A percentile compares a stretch with the other conserved stretches of the same genome.
Conservation (phyloP, 2,888 invertebrate genomes). For the Agrochola litura region DNA sequence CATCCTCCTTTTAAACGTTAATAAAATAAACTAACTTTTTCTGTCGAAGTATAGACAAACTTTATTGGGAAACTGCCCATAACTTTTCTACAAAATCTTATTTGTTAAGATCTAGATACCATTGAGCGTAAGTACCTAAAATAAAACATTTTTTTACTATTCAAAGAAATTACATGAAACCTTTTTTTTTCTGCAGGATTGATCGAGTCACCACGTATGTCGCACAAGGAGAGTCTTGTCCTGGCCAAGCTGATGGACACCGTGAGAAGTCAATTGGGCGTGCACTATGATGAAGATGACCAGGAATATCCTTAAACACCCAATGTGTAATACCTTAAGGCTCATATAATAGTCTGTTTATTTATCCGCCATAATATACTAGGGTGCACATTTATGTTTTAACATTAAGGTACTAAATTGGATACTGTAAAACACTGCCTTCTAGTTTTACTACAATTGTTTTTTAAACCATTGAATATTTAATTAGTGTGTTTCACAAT, state of each 20-base stretch:
- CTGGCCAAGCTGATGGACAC: slow-evolving; percentile 93
- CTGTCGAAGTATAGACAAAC: background rate
- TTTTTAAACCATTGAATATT: background rate
- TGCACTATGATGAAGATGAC: slow-evolving; percentile 90
- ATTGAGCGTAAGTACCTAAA: background rate
- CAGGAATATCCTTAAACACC: slow-evolving; percentile 70
- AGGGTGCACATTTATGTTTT: slow-evolving; percentile 10
- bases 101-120: background rate
- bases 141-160: background rate
- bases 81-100: background rate
- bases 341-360: background rate
- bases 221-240: slow-evolving; percentile 92
- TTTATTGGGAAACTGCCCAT: background rate
- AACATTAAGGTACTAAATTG: slow-evolving; percentile 14
- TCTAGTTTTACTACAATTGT: background rate
- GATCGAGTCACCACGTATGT: slow-evolving; percentile 92
- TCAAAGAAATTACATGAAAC: background rate
- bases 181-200: slow-evolving; percentile 86
- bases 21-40: background rate
- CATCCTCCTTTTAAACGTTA: background rate
- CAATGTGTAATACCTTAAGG: background rate
- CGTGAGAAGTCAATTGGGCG: slow-evolving; percentile 92
- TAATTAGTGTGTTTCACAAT: background rate
- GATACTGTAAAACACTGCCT: slow-evolving; percentile 17
- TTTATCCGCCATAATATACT: background rate